Percentiles rank a stretch among this genome's conserved stretches.
phyloP scores from a whole-genome alignment of 2,888 invertebrate genomes.

The Drosophila melanosoma region DNA sequence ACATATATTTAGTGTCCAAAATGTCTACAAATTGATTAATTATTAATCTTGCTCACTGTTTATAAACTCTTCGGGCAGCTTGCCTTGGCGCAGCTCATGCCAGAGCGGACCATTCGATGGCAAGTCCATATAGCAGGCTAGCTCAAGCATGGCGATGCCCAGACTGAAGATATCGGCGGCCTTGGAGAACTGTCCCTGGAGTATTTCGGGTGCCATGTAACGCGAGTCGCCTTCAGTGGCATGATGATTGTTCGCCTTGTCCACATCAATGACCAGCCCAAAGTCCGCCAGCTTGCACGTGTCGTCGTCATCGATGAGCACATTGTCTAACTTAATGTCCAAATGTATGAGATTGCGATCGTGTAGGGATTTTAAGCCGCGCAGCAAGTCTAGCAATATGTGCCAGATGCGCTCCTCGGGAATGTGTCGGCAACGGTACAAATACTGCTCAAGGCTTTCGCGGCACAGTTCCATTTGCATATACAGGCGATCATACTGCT shows the following conservation, averaged over 20 bases:
- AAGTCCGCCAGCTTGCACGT: conserved; percentile 91
- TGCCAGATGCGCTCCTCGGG: conserved; percentile 88
- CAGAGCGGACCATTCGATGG: conserved; percentile 89
- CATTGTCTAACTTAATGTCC: conserved; percentile 92
- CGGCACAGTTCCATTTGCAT: conserved; percentile 90
- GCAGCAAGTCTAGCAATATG: conserved; percentile 88
- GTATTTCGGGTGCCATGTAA: conserved; percentile 90
- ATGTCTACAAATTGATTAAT: background rate
- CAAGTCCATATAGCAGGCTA: conserved; percentile 89
- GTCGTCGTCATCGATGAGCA: conserved; percentile 88
- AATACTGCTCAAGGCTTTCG: conserved; percentile 87
- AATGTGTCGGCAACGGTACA: conserved; percentile 86
- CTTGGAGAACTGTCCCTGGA: conserved; percentile 88
- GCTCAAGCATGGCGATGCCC: conserved; percentile 90
- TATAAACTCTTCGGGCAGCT: conserved; percentile 86
- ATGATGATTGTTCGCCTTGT: conserved; percentile 86
- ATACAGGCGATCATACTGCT: conserved; percentile 88
- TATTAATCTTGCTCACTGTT: conserved; percentile 76
- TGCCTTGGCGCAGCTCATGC: conserved; percentile 88
- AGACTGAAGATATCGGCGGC: conserved; percentile 91
- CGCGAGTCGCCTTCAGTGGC: conserved; percentile 91
- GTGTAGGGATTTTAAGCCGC: conserved; percentile 89
- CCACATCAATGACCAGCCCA: conserved; percentile 89
- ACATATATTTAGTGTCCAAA: background rate
- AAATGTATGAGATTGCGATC: conserved; percentile 89